phyloP scores from a whole-genome alignment of 2,797 vertebrate genomes.

The Eulemur coronatus region DNA sequence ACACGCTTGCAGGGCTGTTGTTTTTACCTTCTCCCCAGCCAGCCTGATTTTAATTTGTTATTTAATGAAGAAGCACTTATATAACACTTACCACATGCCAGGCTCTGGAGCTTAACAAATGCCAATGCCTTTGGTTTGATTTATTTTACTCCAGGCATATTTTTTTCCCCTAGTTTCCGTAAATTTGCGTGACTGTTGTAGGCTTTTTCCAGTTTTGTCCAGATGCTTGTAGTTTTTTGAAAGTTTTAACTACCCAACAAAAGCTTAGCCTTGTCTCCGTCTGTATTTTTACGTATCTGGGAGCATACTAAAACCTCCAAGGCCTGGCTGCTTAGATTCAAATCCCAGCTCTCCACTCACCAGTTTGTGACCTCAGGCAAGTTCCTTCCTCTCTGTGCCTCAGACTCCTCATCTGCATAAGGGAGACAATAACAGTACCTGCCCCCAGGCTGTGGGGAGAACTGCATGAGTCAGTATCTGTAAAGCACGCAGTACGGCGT shows the following conservation, averaged over 20 bases:
- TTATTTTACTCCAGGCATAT: slow-evolving; percentile 13
- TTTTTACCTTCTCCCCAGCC: background rate
- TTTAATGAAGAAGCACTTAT: background rate
- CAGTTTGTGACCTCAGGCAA: background rate
- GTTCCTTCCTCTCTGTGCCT: background rate
- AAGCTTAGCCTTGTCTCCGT: background rate
- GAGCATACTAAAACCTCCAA: background rate
- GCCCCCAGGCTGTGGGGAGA: background rate
- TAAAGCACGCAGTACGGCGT: background rate
- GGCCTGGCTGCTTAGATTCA: background rate
- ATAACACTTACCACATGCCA: background rate
- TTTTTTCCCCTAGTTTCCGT: background rate
- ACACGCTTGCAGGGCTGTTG: accelerated
- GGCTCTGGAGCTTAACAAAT: background rate
- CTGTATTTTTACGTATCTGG: background rate
- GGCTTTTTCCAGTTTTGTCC: slow-evolving; percentile 31
- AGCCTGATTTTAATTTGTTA: background rate
- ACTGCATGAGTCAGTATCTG: accelerated
- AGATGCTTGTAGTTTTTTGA: slow-evolving; percentile 25
- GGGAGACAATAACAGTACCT: background rate
- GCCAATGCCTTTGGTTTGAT: background rate
- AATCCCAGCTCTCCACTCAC: background rate
- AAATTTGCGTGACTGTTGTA: slow-evolving; percentile 25
- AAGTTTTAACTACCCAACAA: slow-evolving; percentile 3
- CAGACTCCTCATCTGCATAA: background rate